phyloP scores from a whole-genome alignment of 1,140 invertebrate species.

The Micrasema longulum region DNA sequence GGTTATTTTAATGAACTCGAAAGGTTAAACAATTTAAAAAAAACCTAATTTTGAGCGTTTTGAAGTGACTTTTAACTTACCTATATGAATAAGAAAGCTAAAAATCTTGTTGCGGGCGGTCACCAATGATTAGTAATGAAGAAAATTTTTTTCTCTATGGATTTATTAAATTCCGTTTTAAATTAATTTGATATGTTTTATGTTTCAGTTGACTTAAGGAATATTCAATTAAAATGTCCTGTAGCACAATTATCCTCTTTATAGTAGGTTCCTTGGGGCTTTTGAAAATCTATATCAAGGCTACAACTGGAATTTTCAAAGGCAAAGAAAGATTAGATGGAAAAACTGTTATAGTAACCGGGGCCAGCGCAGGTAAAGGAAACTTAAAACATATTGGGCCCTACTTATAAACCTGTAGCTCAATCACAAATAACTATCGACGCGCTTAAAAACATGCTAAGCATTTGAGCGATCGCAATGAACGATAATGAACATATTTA shows the following conservation, averaged over 20 bases:
- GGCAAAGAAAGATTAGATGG: conserved; percentile 47
- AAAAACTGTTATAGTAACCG: conserved; percentile 50
- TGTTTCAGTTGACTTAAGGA: background rate
- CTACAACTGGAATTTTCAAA: conserved; percentile 46
- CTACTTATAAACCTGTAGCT: too few species aligned
- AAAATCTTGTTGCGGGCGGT: background rate
- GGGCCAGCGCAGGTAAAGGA: conserved; percentile 47
- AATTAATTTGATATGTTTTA: too few species aligned
- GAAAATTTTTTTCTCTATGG: background rate
- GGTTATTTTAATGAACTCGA: too few species aligned
- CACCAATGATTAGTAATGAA: background rate
- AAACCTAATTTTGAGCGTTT: too few species aligned
- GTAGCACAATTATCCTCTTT: background rate
- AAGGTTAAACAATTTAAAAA: too few species aligned
- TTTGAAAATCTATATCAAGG: conserved; percentile 43
- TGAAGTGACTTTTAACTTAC: too few species aligned
- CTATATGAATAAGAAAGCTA: too few species aligned
- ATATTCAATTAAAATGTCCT: conserved; percentile 5
- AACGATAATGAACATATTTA: too few species aligned
- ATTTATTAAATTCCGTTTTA: background rate
- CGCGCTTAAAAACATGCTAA: too few species aligned
- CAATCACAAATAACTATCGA: too few species aligned
- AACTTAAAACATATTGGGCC: too few species aligned
- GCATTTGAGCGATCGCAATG: too few species aligned
- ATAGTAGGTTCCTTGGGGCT: conserved; percentile 3